phyloP scores from a whole-genome alignment of 1,140 invertebrate genomes.

The Neodiprion virginianus region DNA sequence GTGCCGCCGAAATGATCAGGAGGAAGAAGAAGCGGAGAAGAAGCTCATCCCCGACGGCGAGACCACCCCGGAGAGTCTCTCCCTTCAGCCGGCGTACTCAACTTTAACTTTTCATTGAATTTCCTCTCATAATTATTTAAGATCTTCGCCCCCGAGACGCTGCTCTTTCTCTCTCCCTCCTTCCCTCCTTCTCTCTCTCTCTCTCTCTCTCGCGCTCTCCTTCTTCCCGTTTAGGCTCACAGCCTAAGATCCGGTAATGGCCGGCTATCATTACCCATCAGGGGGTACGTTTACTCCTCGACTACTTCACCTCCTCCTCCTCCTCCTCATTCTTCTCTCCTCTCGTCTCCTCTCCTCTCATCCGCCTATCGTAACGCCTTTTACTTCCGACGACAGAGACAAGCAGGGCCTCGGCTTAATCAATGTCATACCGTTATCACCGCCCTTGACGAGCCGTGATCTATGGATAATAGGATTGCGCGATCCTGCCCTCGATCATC shows the following conservation, averaged over 20 bases:
- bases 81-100: conserved; percentile 7
- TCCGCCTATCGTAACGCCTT: background rate
- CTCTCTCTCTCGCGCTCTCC: background rate
- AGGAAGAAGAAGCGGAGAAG: no score
- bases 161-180: background rate
- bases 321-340: background rate
- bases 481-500: background rate
- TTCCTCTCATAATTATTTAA: conserved; percentile 26
- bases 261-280: conserved; percentile 11
- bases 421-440: conserved; percentile 18
- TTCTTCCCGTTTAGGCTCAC: background rate
- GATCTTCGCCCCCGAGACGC: conserved; percentile 4
- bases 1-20: no score
- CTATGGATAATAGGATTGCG: conserved; percentile 9
- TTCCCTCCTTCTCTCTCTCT: background rate
- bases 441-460: conserved; percentile 16
- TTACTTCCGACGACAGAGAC: background rate
- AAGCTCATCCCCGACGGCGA: background rate
- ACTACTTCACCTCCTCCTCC: background rate
- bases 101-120: conserved; percentile 22
- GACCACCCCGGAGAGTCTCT: conserved; percentile 8
- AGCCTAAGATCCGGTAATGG: background rate
- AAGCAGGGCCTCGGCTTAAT: conserved; percentile 11
- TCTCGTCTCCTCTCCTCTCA: background rate
- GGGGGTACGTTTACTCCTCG: background rate